Evolutionary conservation across 2,888 invertebrate species (phyloP).

Genomic region (Tenthredo scrophulariae): DNA sequence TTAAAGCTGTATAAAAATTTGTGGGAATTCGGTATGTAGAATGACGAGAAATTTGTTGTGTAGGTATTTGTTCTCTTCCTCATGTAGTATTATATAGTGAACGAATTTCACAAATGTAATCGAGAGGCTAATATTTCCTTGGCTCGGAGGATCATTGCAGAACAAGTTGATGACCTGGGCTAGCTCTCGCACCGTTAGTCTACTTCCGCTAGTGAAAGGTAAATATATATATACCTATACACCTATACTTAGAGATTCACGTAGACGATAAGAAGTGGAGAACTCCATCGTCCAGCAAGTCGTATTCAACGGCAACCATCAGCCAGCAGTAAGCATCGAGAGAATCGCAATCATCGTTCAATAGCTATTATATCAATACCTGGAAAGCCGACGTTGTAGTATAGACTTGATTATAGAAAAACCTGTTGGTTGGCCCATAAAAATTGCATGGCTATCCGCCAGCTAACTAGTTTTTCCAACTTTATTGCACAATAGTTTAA

Average conservation of each 20-base stretch:
- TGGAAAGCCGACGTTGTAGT: neutral
- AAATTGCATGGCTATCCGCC: constrained; percentile 10
- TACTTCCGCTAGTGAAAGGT: constrained; percentile 74
- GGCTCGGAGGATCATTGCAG: constrained; percentile 29
- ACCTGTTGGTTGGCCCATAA: constrained; percentile 16
- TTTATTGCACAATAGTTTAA: constrained; percentile 21
- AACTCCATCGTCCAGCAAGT: constrained; percentile 17
- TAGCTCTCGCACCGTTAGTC: constrained; percentile 70
- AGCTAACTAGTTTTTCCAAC: constrained; percentile 20
- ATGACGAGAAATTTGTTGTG: neutral
- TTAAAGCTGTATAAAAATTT: neutral
- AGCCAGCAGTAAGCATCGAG: neutral
- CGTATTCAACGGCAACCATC: constrained; percentile 22
- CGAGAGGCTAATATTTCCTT: constrained; percentile 11
- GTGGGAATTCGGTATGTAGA: neutral
- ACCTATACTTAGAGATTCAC: constrained; percentile 53
- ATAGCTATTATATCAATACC: constrained; percentile 21
- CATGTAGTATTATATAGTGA: neutral
- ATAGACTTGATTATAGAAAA: constrained; percentile 22
- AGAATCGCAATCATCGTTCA: constrained; percentile 20
- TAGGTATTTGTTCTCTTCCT: neutral
- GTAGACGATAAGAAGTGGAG: constrained; percentile 37
- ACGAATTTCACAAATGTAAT: constrained; percentile 29
- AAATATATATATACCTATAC: constrained; percentile 60
- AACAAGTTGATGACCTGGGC: constrained; percentile 68